phyloP scores from a whole-genome alignment of 2,113 vertebrate genomes.

The Laticauda colubrina region DNA sequence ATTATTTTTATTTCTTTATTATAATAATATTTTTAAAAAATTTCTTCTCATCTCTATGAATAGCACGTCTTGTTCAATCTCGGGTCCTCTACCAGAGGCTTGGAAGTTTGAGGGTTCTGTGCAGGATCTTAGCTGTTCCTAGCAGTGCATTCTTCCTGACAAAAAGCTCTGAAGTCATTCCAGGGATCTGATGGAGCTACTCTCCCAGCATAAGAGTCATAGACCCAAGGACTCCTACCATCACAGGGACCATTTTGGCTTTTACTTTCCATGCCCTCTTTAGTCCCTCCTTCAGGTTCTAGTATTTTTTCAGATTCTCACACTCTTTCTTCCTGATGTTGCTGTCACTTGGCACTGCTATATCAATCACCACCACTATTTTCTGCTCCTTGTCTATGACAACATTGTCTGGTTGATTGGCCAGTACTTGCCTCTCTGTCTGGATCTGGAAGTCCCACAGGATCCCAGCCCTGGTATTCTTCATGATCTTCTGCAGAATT shows the following conservation, averaged over 20 bases:
- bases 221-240: too few species aligned
- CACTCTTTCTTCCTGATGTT: neutral
- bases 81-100: too few species aligned
- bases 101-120: neutral
- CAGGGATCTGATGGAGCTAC: neutral
- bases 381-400: neutral
- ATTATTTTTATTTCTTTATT: neutral
- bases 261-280: too few species aligned
- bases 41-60: too few species aligned
- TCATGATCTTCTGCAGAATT: neutral
- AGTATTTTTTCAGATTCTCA: neutral
- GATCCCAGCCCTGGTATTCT: neutral
- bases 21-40: too few species aligned
- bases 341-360: neutral
- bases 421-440: neutral
- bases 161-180: neutral
- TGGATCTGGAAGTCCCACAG: neutral
- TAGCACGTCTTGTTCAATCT: too few species aligned
- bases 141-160: neutral
- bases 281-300: neutral
- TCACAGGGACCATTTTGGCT: too few species aligned
- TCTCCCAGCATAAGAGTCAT: too few species aligned
- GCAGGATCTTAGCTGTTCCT: neutral
- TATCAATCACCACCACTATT: neutral
- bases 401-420: neutral